Conservation (phyloP, 2,888 invertebrate genomes). For the Mamestra brassicae region DNA sequence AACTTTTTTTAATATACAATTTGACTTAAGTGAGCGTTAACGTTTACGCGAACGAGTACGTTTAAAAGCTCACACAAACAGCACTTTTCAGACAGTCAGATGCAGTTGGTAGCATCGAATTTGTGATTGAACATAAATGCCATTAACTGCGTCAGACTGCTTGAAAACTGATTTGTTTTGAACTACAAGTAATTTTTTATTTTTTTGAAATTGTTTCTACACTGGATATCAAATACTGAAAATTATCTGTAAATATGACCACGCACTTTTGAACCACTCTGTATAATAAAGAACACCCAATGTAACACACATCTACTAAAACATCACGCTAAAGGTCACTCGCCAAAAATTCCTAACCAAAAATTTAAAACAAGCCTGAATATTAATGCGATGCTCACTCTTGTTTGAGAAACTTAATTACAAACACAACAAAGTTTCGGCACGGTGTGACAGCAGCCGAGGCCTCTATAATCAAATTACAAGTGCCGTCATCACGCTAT, state of each 20-base stretch:
- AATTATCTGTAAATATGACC: no score
- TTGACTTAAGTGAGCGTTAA: no score
- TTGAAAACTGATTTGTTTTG: no score
- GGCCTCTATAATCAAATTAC: constrained; percentile 70
- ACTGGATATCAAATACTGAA: no score
- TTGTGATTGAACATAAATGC: no score
- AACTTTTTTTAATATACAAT: background rate
- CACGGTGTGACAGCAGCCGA: constrained; percentile 54
- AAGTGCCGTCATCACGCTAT: constrained; percentile 62
- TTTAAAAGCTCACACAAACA: background rate
- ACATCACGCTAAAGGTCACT: constrained; percentile 12
- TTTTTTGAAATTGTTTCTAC: no score
- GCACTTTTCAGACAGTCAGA: no score
- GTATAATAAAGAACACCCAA: constrained; percentile 1
- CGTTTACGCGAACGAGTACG: background rate
- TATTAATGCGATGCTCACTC: constrained; percentile 48
- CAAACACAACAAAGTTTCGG: constrained; percentile 56
- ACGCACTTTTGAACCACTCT: no score
- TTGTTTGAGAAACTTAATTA: constrained; percentile 57
- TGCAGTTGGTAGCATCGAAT: no score
- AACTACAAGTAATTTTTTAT: no score
- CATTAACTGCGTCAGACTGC: no score
- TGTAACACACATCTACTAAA: background rate
- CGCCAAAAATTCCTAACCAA: constrained; percentile 17
- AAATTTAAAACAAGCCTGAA: constrained; percentile 40